Conservation (phyloP, 1,140 invertebrate genomes). For the Oryzaephilus surinamensis region DNA sequence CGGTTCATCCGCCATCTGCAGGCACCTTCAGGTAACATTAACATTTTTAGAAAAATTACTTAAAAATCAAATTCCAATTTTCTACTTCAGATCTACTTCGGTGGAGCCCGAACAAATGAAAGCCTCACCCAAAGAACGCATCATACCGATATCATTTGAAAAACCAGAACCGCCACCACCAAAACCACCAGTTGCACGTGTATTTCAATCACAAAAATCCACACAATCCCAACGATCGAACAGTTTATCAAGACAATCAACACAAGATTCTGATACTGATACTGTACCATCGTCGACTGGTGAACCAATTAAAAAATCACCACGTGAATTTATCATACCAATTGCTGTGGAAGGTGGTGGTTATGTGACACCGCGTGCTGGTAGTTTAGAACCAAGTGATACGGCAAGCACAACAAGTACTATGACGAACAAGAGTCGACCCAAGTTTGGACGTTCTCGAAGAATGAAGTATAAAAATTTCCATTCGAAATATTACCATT, state of each 20-base stretch:
- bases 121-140: slow-evolving; percentile 40
- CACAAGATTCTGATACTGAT: slow-evolving; percentile 56
- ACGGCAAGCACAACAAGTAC: slow-evolving; percentile 42
- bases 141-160: slow-evolving; percentile 46
- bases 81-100: slow-evolving; percentile 33
- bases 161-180: slow-evolving; percentile 33
- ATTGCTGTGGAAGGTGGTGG: slow-evolving; percentile 82
- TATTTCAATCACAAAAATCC: slow-evolving; percentile 32
- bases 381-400: slow-evolving; percentile 60
- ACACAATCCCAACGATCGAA: slow-evolving; percentile 28
- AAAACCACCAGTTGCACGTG: slow-evolving; percentile 38
- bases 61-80: not conserved
- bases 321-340: slow-evolving; percentile 82
- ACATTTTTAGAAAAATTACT: not conserved
- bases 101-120: slow-evolving; percentile 35
- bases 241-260: slow-evolving; percentile 54
- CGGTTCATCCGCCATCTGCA: slow-evolving; percentile 37
- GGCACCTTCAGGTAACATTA: slow-evolving; percentile 18
- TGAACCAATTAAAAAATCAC: slow-evolving; percentile 75
- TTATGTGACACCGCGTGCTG: slow-evolving; percentile 66
- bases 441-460: slow-evolving; percentile 38
- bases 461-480: slow-evolving; percentile 43
- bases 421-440: slow-evolving; percentile 27
- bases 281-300: slow-evolving; percentile 37
- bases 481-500: slow-evolving; percentile 7